These are phyloP conservation scores for Melanotaenia nigrans DNA, from an alignment of 2,797 vertebrate genomes.

Conservation along the genomic window DNA sequence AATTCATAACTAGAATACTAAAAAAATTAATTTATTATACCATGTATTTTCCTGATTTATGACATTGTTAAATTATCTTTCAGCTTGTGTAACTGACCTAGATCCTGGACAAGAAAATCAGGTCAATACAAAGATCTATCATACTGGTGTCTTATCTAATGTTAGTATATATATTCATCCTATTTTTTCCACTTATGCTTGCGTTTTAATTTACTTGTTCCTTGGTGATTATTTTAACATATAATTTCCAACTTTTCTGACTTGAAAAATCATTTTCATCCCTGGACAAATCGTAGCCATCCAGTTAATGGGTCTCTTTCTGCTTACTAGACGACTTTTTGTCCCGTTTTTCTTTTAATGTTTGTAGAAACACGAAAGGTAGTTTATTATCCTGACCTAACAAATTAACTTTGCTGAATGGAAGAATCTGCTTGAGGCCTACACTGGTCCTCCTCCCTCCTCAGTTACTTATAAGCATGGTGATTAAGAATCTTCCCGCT, in stretches of 20 bases:
- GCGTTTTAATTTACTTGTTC: too few relatives aligned
- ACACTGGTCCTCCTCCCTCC: conserved; percentile 44
- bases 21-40: not conserved
- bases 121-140: not conserved
- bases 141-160: not conserved
- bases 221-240: too few relatives aligned
- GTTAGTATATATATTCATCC: not conserved
- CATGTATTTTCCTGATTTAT: not conserved
- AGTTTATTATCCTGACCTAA: conserved; percentile 64
- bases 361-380: conserved; percentile 45
- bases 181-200: too few relatives aligned
- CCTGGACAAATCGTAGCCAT: too few relatives aligned
- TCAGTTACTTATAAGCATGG: conserved; percentile 57
- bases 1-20: not conserved
- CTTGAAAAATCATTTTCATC: too few relatives aligned
- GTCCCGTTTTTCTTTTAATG: not conserved
- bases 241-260: too few relatives aligned
- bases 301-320: not conserved
- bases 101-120: not conserved
- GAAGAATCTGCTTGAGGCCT: conserved; percentile 53
- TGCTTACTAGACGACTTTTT: not conserved
- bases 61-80: not conserved
- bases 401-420: conserved; percentile 52
- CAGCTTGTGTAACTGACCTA: not conserved
- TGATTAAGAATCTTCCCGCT: conserved; percentile 74